These are phyloP conservation scores for human DNA, from an alignment of 2,113 vertebrate species.

Conservation along the genomic window GRCh38 chr1:215882501-215883000, in stretches of 20 bases:
- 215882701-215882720: not conserved
- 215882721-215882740: not conserved
- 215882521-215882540: not conserved
- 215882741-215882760: not conserved
- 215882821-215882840: not conserved
- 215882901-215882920: not conserved
- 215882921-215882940: not conserved
- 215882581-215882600: not conserved
- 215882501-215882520: not conserved
- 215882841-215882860: not conserved
- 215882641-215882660: not conserved
- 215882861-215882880: not conserved
- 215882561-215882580: not conserved
- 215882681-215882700: not conserved
- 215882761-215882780: not conserved
- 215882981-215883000: not conserved
- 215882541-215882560: not conserved
- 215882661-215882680: not conserved
- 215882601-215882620: not conserved
- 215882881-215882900: not conserved
- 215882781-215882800: not conserved
- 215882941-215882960: not conserved
- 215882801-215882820: not conserved
- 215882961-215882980: not conserved
- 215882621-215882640: not conserved